phyloP scores from a whole-genome alignment of 2,113 vertebrate species.

The Semicossyphus pulcher region DNA sequence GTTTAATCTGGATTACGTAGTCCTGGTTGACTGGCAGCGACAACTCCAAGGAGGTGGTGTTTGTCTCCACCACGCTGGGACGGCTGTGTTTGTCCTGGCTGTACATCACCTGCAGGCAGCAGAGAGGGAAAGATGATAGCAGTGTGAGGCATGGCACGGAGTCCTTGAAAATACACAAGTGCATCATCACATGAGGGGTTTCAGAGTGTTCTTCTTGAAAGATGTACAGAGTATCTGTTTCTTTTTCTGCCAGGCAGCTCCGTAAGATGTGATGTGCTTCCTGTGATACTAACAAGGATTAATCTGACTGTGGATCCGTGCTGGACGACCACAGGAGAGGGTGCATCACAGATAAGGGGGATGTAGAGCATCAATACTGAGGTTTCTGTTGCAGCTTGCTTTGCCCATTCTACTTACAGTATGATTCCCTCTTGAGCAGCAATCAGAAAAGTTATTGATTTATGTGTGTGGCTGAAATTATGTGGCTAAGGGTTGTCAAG shows the following conservation, averaged over 20 bases:
- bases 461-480: background rate
- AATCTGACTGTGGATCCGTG: constrained; percentile 20
- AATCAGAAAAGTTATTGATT: background rate
- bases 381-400: background rate
- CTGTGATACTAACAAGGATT: constrained; percentile 29
- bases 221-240: background rate
- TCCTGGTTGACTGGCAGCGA: constrained; percentile 92
- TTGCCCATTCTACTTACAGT: background rate
- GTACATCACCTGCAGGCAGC: constrained; percentile 89
- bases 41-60: constrained; percentile 94
- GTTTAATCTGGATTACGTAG: constrained; percentile 94
- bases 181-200: background rate
- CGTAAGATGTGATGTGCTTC: constrained; percentile 14
- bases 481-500: background rate
- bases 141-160: background rate
- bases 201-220: background rate
- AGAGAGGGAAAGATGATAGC: background rate
- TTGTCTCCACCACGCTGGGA: constrained; percentile 92
- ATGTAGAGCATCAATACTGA: constrained; percentile 5
- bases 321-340: constrained; percentile 15
- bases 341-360: constrained; percentile 20
- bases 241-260: constrained; percentile 11
- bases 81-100: constrained; percentile 91
- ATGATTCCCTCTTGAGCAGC: background rate
- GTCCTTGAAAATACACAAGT: background rate